Conservation (phyloP, 2,797 vertebrate genomes). For the Trematomus bernacchii region DNA sequence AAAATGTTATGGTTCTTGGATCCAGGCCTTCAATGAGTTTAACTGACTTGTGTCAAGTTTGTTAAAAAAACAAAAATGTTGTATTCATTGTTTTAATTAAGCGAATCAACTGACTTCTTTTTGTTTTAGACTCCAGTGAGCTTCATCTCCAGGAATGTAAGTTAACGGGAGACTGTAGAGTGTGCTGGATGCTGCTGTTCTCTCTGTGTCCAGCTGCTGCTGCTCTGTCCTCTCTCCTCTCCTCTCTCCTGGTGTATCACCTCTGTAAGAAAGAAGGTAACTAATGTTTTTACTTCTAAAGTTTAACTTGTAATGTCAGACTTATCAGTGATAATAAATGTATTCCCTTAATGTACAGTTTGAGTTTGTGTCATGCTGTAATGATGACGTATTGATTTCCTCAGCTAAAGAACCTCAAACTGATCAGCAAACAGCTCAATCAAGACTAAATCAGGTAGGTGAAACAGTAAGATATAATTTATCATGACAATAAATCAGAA, state of each 20-base stretch:
- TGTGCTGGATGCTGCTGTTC: conserved; percentile 41
- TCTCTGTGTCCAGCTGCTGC: conserved; percentile 45
- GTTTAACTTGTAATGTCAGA: neutral
- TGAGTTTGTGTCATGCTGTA: neutral
- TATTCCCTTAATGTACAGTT: neutral
- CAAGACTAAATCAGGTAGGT: conserved; percentile 28
- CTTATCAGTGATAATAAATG: neutral
- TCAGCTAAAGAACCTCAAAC: conserved; percentile 18
- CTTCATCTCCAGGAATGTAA: rapidly evolving
- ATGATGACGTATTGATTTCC: conserved; percentile 10
- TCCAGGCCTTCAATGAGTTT: too few species aligned
- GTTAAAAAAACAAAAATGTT: neutral
- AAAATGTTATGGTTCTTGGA: too few species aligned
- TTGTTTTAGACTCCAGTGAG: neutral
- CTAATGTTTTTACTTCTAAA: too few species aligned
- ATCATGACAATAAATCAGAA: neutral
- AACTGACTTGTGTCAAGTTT: too few species aligned
- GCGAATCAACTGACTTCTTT: neutral
- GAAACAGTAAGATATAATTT: too few species aligned
- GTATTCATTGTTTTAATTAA: neutral
- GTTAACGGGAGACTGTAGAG: too few species aligned
- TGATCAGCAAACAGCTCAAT: conserved; percentile 3
- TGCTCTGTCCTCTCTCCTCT: conserved; percentile 40
- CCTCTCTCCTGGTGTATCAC: conserved; percentile 11
- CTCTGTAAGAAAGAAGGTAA: conserved; percentile 39